Conservation (phyloP, 2,797 vertebrate species). For the Dendrocincla tyrannina region DNA sequence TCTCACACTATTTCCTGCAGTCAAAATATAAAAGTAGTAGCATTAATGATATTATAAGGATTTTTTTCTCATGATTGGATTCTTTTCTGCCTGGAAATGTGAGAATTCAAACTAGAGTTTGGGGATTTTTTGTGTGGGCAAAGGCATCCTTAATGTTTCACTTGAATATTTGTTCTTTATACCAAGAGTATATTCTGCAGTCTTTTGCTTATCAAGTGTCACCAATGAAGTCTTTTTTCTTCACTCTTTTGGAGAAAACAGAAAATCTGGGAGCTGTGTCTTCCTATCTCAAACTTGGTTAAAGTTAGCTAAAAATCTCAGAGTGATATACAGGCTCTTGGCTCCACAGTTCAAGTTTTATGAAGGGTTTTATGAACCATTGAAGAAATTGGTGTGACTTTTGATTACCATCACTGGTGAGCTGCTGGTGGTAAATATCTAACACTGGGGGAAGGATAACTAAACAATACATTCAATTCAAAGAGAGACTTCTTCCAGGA, state of each 20-base stretch:
- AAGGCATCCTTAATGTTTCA: neutral
- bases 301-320: neutral
- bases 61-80: neutral
- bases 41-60: neutral
- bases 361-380: neutral
- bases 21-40: neutral
- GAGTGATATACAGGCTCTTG: neutral
- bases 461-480: neutral
- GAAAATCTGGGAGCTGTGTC: neutral
- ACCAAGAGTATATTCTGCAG: neutral
- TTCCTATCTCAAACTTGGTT: neutral
- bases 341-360: neutral
- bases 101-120: neutral
- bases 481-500: neutral
- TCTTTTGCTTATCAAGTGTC: neutral
- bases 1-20: neutral
- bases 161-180: neutral
- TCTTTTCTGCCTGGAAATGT: neutral
- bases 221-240: neutral
- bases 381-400: neutral
- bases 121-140: fast-evolving
- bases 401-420: neutral
- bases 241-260: neutral
- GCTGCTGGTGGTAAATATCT: neutral
- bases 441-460: fast-evolving